Evolutionary conservation across 2,888 invertebrate species (phyloP), one percentile per base, ranked within the genome.

Genomic region (Myopa testacea): DNA sequence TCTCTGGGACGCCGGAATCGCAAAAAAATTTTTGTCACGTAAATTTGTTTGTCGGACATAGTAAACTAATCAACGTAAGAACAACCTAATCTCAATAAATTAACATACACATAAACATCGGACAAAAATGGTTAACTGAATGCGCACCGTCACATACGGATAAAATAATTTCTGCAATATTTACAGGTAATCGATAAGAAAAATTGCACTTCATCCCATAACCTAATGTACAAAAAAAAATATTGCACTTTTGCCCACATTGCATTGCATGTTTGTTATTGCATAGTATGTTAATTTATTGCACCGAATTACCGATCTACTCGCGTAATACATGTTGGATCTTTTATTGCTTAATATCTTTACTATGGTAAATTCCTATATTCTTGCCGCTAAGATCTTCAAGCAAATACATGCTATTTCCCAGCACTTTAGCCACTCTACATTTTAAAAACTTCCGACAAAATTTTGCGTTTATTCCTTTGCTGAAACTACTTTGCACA

Each of bases 311-410:
- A 26, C 1, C 26, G 26, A 26, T 26, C 26, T 26, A 26, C 2
- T 26, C 26, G 26, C 26, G 26, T 26, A 58, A 2, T 6, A 58
- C 5, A 16, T 65, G 4, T 26, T 26, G 26, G 26, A 26, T 26
- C 26, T 26, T 26, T 26, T 26, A 37, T 38, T 69, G 69, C 12
- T 55, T 58, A 1, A 71, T 58, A 55, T 71, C 71, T n/a, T 58
- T 71, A 1, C 38, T 58, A 55, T 71, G 71, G 37, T 37, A 71
- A n/a, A 71, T 60, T 1, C 71, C 71, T n/a, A 71, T 12, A 37
- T 12, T 3, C 14, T 38, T 71, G 7, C 38, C 38, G 1, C 7
- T 34, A 0, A 71, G 38, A 4, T 55, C 37, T 14, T 71, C 71
- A 12, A 71, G 14, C 16, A 58, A 19, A 3, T 71, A 60, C 58